Conservation (phyloP, 2,888 invertebrate species). For the Hipparchia sbordonii region DNA sequence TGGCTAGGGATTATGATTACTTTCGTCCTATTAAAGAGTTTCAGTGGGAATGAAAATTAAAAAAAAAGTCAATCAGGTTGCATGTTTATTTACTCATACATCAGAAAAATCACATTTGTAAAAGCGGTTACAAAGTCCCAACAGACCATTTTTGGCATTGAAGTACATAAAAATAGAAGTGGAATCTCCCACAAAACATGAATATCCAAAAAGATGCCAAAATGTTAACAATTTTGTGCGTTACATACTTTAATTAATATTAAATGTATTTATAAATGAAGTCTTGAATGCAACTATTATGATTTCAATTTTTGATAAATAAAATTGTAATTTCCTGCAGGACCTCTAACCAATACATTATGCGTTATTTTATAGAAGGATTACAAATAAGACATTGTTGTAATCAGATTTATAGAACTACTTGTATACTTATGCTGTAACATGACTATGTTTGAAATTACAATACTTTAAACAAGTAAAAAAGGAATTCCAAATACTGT, state of each 20-base stretch:
- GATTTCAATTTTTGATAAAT: slow-evolving; percentile 2
- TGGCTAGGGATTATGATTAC: no score
- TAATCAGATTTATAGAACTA: slow-evolving; percentile 61
- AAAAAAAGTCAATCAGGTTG: slow-evolving; percentile 49
- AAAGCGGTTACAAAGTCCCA: slow-evolving; percentile 63
- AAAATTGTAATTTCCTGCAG: slow-evolving; percentile 37
- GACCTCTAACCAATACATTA: slow-evolving; percentile 48
- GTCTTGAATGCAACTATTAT: slow-evolving; percentile 23
- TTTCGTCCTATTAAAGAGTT: no score
- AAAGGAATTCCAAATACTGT: slow-evolving; percentile 45
- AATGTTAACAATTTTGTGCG: slow-evolving; percentile 54
- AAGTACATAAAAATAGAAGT: slow-evolving; percentile 42
- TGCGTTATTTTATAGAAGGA: slow-evolving; percentile 50
- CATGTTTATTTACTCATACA: slow-evolving; percentile 71
- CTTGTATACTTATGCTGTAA: slow-evolving; percentile 69
- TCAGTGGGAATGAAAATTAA: slow-evolving; percentile 11
- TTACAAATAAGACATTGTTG: slow-evolving; percentile 68
- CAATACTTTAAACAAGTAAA: slow-evolving; percentile 42
- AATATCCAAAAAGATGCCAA: slow-evolving; percentile 42
- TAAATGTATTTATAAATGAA: slow-evolving; percentile 32
- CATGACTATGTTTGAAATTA: slow-evolving; percentile 74
- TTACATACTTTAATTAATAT: slow-evolving; percentile 38
- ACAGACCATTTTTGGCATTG: slow-evolving; percentile 51
- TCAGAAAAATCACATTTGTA: slow-evolving; percentile 68
- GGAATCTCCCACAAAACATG: slow-evolving; percentile 40